Conservation (phyloP, 2,113 vertebrate genomes). For the Felis catus region F.catus_Fca126_mat1.0 CM031420.1:141271001-141271500, state of each 20-base stretch:
- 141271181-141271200: background rate
- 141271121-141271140: background rate
- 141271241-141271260: background rate
- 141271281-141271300: background rate
- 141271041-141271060: background rate
- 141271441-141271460: background rate
- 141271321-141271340: background rate
- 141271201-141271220: background rate
- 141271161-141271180: background rate
- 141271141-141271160: background rate
- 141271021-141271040: background rate
- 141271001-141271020: background rate
- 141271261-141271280: background rate
- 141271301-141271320: background rate
- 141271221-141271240: background rate
- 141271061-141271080: background rate
- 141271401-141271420: background rate
- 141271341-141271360: background rate
- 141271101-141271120: background rate
- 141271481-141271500: background rate
- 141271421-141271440: constrained; percentile 15
- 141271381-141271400: background rate
- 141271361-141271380: constrained; percentile 23
- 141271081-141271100: background rate
- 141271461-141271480: background rate